A percentile compares a stretch with the other conserved stretches of the same genome.
phyloP scores from a whole-genome alignment of 2,797 vertebrate genomes.

The Tarsius wallacei region DNA sequence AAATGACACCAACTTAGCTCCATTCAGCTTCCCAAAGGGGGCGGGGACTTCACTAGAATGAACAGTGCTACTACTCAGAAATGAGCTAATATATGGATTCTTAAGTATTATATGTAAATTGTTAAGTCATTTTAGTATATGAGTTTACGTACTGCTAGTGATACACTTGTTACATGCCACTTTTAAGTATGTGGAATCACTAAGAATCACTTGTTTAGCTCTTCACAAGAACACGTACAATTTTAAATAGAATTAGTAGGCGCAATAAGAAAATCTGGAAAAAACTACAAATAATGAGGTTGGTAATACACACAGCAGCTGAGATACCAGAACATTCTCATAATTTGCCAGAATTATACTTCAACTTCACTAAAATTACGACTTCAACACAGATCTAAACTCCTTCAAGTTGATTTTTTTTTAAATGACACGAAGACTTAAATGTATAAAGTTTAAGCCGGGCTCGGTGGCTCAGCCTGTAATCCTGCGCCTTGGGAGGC shows the following conservation, averaged over 20 bases:
- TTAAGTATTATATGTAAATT: not conserved
- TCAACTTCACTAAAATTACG: not conserved
- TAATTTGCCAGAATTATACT: not conserved
- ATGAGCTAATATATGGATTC: not conserved
- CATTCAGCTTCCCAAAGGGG: not conserved
- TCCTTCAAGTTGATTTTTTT: not conserved
- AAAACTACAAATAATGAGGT: not conserved
- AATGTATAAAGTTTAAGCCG: not conserved
- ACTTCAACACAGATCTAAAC: not conserved
- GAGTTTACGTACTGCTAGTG: not conserved
- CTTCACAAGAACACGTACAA: not conserved
- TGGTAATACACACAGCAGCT: not conserved
- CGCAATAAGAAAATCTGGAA: not conserved
- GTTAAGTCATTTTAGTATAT: not conserved
- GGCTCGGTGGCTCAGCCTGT: too few relatives aligned
- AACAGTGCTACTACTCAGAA: not conserved
- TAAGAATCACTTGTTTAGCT: constrained; percentile 19
- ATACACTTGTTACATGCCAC: not conserved
- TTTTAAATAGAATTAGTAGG: constrained; percentile 3
- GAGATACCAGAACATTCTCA: not conserved
- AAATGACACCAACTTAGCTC: not conserved
- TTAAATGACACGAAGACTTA: not conserved
- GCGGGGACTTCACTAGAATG: not conserved
- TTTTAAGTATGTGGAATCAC: not conserved
- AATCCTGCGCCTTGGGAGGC: too few relatives aligned